Percentiles rank a stretch among this genome's conserved stretches.
Conservation (phyloP, 2,113 vertebrate species). For the Barnardius zonarius region DNA sequence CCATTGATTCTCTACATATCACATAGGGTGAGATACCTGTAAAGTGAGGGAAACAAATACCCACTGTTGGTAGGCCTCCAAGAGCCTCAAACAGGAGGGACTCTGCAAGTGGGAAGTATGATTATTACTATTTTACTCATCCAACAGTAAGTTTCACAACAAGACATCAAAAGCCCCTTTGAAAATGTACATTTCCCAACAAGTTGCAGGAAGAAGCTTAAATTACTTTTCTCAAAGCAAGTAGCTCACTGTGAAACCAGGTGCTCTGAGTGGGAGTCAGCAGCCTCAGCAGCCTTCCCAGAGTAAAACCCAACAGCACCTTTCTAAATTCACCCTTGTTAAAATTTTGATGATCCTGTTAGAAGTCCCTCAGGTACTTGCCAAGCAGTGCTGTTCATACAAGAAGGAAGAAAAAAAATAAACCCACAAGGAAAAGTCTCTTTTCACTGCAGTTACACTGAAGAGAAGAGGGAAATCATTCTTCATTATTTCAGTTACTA, state of each 20-base stretch:
- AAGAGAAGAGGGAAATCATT: conserved; percentile 36
- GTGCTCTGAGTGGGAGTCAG: conserved; percentile 11
- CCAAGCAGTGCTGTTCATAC: neutral
- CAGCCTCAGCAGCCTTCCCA: neutral
- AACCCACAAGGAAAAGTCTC: neutral
- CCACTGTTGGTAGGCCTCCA: neutral
- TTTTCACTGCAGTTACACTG: conserved; percentile 39
- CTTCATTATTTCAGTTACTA: conserved; percentile 53
- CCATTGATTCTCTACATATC: neutral
- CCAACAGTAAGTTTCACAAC: conserved; percentile 4
- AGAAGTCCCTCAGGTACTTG: conserved; percentile 35
- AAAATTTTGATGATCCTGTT: conserved; percentile 8
- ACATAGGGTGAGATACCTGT: neutral
- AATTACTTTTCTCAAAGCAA: conserved; percentile 48
- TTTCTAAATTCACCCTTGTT: conserved; percentile 26
- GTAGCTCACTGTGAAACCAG: conserved; percentile 31
- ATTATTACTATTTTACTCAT: conserved; percentile 32
- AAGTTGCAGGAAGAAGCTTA: conserved; percentile 12
- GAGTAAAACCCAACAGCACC: conserved; percentile 3
- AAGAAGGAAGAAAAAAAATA: neutral
- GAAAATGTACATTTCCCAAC: conserved; percentile 15
- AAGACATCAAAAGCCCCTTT: conserved; percentile 26
- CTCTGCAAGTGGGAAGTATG: neutral
- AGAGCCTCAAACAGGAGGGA: neutral
- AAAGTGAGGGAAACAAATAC: neutral